A percentile compares a stretch with the other conserved stretches of the same genome.
These are phyloP conservation scores for Carapus acus DNA, from an alignment of 2,797 vertebrate species.

Conservation along the genomic window DNA sequence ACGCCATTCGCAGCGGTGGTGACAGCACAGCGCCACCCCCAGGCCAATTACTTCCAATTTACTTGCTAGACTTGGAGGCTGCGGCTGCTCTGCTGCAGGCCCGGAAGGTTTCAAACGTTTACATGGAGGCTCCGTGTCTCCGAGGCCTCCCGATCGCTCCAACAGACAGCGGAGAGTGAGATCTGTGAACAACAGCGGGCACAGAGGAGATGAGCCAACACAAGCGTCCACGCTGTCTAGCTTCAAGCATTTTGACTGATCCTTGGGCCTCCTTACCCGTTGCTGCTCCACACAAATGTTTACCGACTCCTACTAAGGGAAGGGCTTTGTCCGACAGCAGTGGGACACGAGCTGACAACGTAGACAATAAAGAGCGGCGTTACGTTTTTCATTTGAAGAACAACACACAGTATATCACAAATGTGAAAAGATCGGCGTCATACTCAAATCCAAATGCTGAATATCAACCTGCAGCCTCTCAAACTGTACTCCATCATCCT, in stretches of 20 bases:
- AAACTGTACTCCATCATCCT: constrained; percentile 72
- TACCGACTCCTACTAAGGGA: constrained; percentile 87
- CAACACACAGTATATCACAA: not conserved
- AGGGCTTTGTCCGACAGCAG: constrained; percentile 72
- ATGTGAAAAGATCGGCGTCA: constrained; percentile 25
- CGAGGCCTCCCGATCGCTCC: constrained; percentile 51
- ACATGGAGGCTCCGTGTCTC: constrained; percentile 55
- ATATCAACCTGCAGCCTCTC: constrained; percentile 95
- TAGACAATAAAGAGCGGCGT: not conserved
- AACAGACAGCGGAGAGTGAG: constrained; percentile 88
- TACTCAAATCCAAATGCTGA: constrained; percentile 89
- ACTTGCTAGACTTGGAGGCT: constrained; percentile 3
- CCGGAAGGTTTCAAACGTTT: constrained; percentile 72
- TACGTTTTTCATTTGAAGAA: too few relatives aligned
- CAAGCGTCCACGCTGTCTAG: too few relatives aligned
- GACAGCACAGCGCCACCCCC: constrained; percentile 89
- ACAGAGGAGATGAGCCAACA: too few relatives aligned
- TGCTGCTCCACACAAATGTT: constrained; percentile 90
- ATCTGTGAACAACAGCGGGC: constrained; percentile 65
- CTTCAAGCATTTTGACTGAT: too few relatives aligned
- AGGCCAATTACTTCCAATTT: constrained; percentile 74
- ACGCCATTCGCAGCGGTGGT: constrained; percentile 93
- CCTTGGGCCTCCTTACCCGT: constrained; percentile 86
- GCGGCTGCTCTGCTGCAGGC: constrained; percentile 36
- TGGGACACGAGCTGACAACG: constrained; percentile 78